Percentiles rank a stretch among this genome's conserved stretches.
Conservation (phyloP, 2,797 vertebrate genomes). For the Chelon auratus region DNA sequence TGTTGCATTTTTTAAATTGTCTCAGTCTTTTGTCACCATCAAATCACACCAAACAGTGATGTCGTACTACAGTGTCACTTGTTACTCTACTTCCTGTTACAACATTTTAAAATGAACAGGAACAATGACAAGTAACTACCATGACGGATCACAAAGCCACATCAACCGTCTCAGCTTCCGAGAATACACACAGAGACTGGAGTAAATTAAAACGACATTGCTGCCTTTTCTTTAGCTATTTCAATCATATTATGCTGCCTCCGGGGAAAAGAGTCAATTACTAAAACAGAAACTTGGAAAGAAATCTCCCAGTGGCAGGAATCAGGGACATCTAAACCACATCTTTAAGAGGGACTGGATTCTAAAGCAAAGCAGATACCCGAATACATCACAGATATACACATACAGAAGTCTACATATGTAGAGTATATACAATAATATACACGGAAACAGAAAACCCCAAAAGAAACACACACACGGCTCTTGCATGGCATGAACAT, state of each 20-base stretch:
- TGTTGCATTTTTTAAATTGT: slow-evolving; percentile 11
- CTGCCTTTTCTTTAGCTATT: slow-evolving; percentile 65
- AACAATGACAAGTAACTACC: slow-evolving; percentile 40
- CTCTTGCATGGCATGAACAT: slow-evolving; percentile 21
- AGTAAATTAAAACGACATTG: slow-evolving; percentile 65
- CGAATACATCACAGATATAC: slow-evolving; percentile 7
- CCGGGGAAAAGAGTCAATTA: slow-evolving; percentile 62
- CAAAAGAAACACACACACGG: slow-evolving; percentile 38
- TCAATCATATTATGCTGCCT: slow-evolving; percentile 53
- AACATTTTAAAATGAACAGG: slow-evolving; percentile 44
- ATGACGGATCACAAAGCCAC: slow-evolving; percentile 56
- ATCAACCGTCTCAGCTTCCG: slow-evolving; percentile 57
- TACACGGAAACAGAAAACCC: slow-evolving; percentile 35
- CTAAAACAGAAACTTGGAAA: slow-evolving; percentile 73
- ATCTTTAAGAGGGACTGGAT: slow-evolving; percentile 57
- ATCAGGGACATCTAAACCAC: slow-evolving; percentile 64
- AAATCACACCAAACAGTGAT: slow-evolving; percentile 6
- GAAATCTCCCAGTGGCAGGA: slow-evolving; percentile 59
- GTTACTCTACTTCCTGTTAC: slow-evolving; percentile 8
- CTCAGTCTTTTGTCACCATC: not conserved
- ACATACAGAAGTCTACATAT: not conserved
- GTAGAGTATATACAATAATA: slow-evolving; percentile 10
- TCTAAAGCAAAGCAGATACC: slow-evolving; percentile 47
- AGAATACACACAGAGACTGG: slow-evolving; percentile 61
- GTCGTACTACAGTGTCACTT: not conserved